Conservation (phyloP, 2,797 vertebrate species). For the Epinephelus malabaricus region DNA sequence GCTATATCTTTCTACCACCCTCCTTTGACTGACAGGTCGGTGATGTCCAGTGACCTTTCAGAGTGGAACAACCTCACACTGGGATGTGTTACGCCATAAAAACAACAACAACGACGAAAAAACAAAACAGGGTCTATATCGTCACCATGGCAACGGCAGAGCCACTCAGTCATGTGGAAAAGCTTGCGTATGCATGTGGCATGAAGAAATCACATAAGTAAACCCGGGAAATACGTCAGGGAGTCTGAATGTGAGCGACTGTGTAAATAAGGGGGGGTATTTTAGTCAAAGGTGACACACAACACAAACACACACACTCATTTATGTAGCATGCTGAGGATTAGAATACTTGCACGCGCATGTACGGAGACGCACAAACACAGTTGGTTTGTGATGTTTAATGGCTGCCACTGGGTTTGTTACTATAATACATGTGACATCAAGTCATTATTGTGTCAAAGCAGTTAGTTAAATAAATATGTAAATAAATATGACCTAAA, state of each 20-base stretch:
- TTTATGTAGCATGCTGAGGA: background rate
- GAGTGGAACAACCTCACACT: conserved; percentile 45
- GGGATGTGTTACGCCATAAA: conserved; percentile 26
- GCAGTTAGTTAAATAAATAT: background rate
- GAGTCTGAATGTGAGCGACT: background rate
- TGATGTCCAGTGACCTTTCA: conserved; percentile 74
- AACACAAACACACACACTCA: background rate
- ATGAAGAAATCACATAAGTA: conserved; percentile 23
- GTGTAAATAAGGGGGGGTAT: background rate
- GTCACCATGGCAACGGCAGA: conserved; percentile 69
- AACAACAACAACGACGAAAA: conserved; percentile 23
- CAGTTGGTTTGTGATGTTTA: background rate
- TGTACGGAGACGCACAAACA: background rate
- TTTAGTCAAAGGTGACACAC: conserved; percentile 4
- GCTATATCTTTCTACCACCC: conserved; percentile 15
- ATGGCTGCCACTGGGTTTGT: background rate
- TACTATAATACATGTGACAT: background rate
- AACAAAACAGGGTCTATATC: conserved; percentile 30
- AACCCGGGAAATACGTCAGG: background rate
- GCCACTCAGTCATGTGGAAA: conserved; percentile 50
- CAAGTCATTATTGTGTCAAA: background rate
- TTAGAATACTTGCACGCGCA: background rate
- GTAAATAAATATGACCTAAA: background rate
- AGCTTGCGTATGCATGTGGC: conserved; percentile 34
- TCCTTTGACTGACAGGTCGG: conserved; percentile 42